Conservation (phyloP, 2,797 vertebrate species). For the Galagoides demidoff region DNA sequence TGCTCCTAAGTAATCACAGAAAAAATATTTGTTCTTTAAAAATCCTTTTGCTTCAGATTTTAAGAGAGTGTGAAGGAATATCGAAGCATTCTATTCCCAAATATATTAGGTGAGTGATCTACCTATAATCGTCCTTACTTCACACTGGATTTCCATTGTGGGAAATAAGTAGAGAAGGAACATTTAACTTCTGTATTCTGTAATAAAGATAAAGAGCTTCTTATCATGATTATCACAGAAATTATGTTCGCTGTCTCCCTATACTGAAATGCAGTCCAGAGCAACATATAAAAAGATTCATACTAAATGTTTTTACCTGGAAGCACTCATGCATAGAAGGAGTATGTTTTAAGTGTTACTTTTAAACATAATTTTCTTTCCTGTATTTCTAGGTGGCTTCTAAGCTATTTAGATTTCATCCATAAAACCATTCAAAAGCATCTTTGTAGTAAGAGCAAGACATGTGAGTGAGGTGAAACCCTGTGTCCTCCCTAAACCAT, state of each 20-base stretch:
- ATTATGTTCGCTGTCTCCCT: background rate
- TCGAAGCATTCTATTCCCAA: background rate
- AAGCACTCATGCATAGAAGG: background rate
- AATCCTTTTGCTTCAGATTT: background rate
- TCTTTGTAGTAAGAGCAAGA: background rate
- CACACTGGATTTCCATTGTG: background rate
- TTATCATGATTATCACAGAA: background rate
- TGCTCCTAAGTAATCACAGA: background rate
- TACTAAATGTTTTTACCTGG: background rate
- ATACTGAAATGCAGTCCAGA: background rate
- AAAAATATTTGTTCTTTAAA: background rate
- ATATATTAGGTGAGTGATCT: background rate
- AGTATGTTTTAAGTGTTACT: background rate
- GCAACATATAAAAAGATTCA: background rate
- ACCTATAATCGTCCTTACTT: rapidly evolving
- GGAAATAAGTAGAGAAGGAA: background rate
- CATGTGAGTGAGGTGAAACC: background rate
- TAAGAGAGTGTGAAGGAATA: background rate
- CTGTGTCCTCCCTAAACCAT: background rate
- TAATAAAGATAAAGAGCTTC: background rate
- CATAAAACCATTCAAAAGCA: background rate
- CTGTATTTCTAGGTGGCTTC: background rate
- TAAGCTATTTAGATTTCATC: background rate
- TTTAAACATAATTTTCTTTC: constrained; percentile 7
- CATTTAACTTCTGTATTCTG: background rate